phyloP scores from a whole-genome alignment of 2,797 vertebrate genomes.

The Chiloscyllium punctatum region DNA sequence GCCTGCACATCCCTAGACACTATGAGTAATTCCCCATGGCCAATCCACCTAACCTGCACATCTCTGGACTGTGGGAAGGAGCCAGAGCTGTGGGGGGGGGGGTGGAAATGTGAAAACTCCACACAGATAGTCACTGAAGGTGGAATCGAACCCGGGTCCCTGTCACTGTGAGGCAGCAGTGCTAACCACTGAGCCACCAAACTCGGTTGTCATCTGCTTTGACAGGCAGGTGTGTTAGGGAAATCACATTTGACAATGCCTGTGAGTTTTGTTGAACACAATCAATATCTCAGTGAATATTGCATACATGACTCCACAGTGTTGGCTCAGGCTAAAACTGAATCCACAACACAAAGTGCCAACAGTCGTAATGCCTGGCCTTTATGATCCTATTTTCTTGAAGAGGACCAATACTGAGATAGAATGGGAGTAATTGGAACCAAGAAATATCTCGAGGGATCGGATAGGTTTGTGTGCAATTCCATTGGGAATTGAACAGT shows the following conservation, averaged over 20 bases:
- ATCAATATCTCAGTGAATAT: background rate
- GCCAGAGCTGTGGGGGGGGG: no score
- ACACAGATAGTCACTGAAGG: no score
- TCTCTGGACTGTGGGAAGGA: no score
- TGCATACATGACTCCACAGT: no score
- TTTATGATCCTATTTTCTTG: background rate
- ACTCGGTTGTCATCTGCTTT: background rate
- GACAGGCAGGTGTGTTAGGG: background rate
- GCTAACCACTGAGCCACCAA: background rate
- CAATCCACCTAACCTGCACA: no score
- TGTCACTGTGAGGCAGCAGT: no score
- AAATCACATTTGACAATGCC: background rate
- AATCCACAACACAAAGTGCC: background rate
- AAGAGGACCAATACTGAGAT: background rate
- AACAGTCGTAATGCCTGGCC: background rate
- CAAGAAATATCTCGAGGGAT: no score
- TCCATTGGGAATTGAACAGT: background rate
- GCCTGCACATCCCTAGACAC: no score
- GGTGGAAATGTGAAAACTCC: no score
- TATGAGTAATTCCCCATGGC: no score
- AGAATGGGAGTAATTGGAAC: background rate
- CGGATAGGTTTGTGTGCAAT: background rate
- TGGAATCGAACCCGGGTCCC: no score
- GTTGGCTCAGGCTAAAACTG: background rate
- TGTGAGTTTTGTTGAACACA: background rate